Conservation (phyloP, 2,888 invertebrate species). For the Drosophila nigricruria region DNA sequence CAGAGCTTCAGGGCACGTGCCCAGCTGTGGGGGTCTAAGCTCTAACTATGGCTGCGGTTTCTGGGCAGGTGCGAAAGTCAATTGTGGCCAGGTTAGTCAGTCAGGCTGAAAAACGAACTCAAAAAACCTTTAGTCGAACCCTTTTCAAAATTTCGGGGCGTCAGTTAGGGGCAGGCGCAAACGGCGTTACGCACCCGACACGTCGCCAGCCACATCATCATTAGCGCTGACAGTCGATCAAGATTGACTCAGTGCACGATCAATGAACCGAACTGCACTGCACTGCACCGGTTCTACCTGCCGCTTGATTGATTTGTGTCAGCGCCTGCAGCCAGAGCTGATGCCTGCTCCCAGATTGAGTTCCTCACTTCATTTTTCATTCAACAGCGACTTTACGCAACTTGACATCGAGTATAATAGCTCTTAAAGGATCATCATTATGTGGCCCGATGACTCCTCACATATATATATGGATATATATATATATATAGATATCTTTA, state of each 20-base stretch:
- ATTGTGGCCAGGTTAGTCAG: slow-evolving; percentile 59
- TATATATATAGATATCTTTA: slow-evolving; percentile 5
- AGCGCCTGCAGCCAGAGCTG: slow-evolving; percentile 63
- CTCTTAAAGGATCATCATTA: slow-evolving; percentile 71
- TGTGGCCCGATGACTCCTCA: slow-evolving; percentile 59
- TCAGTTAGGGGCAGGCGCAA: slow-evolving; percentile 32
- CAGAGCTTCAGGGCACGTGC: slow-evolving; percentile 63
- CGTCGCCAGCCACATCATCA: slow-evolving; percentile 73
- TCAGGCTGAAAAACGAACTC: slow-evolving; percentile 42
- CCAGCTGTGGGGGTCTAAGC: slow-evolving; percentile 30
- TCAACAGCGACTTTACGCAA: slow-evolving; percentile 61
- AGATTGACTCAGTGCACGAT: slow-evolving; percentile 46
- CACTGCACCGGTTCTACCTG: slow-evolving; percentile 5
- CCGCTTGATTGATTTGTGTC: slow-evolving; percentile 74
- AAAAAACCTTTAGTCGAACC: slow-evolving; percentile 21
- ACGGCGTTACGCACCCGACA: slow-evolving; percentile 71
- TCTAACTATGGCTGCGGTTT: slow-evolving; percentile 52
- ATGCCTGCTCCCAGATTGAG: slow-evolving; percentile 60
- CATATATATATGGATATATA: neutral
- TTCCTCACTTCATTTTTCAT: slow-evolving; percentile 63
- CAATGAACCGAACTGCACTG: slow-evolving; percentile 33
- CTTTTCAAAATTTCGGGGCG: slow-evolving; percentile 43
- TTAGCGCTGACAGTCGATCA: slow-evolving; percentile 69
- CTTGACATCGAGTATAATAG: slow-evolving; percentile 26
- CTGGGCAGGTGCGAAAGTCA: slow-evolving; percentile 71